Conservation (phyloP, 1,140 invertebrate species). For the Melanaphis sacchari region DNA sequence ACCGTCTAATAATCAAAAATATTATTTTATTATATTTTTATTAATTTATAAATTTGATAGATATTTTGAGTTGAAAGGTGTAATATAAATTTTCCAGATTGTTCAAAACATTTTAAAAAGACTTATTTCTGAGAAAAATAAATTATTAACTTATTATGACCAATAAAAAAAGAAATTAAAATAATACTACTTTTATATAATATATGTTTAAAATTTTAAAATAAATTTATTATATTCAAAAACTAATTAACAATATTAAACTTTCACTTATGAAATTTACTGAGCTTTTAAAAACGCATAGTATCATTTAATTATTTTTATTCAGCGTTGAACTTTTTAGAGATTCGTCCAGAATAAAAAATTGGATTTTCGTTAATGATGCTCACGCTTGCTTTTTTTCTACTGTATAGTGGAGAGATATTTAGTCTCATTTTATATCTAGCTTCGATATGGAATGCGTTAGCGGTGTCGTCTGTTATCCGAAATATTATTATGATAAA, state of each 20-base stretch:
- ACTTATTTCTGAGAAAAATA: neutral
- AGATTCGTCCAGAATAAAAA: neutral
- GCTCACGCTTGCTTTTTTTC: neutral
- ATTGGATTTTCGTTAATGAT: neutral
- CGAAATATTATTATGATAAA: neutral
- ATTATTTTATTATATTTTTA: neutral
- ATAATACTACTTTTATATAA: neutral
- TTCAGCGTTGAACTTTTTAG: neutral
- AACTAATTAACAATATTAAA: neutral
- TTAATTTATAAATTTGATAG: neutral
- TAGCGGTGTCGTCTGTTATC: neutral
- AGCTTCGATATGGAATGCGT: neutral
- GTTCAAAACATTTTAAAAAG: neutral
- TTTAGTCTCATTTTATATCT: neutral
- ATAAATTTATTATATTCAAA: neutral
- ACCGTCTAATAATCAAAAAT: too few relatives aligned
- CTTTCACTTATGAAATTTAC: neutral
- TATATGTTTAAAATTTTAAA: neutral
- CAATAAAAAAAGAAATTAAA: neutral
- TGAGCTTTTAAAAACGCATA: neutral
- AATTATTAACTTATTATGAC: neutral
- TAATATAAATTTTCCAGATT: neutral
- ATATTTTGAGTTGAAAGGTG: neutral
- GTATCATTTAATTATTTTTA: neutral
- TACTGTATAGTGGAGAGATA: neutral